Base-by-base conservation (phyloP, 1,140 invertebrate genomes). In the Philotrypesis tridentata region DNA sequence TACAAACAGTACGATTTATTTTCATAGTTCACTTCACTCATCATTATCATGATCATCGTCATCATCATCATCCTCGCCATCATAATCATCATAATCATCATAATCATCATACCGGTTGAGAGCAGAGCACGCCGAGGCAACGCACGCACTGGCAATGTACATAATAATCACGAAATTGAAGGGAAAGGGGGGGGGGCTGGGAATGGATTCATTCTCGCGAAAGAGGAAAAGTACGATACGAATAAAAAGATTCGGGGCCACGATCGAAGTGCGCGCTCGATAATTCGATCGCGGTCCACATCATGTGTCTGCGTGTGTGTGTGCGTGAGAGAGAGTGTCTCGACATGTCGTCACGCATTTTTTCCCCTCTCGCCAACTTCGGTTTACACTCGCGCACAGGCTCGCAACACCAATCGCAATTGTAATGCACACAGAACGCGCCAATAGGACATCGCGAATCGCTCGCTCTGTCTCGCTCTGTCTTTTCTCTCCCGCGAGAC, bases 1-100 rank as follows among this genome's bases (percentile, higher is more conserved):
- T 90, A 90, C 86, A 90, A 90, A 90, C 88, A 87, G 88, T 89
- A 89, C 87, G 86, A 85, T 90, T 89, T 87, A 88, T 88, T 88
- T 55, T 89, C 85, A 84, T 84, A 87, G 85, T 88, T 87, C 84
- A 88, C 78, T 87, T 83, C 84, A 86, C 84, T 79, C 87, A 85
- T 87, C 48, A 11, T 76, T 33, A 3, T 61, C 25, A 29, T 75
- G 8, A 23, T 75, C 27, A 33, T 71, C 68, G 9, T 72, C 70
- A 72, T 72, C n/a, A 72, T 68, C 65, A 68, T 68, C 27, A 33
- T 71, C 68, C 11, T 72, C 70, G 40, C 40, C n/a, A 72, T n/a
- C n/a, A n/a, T n/a, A n/a, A n/a, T n/a, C n/a, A n/a, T n/a, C n/a
- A n/a, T n/a, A n/a, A n/a, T n/a, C 27, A 68, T 68, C 29, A 27